Evolutionary conservation across 1,140 invertebrate species (phyloP).

Genomic region (Gonioctena quinquepunctata): DNA sequence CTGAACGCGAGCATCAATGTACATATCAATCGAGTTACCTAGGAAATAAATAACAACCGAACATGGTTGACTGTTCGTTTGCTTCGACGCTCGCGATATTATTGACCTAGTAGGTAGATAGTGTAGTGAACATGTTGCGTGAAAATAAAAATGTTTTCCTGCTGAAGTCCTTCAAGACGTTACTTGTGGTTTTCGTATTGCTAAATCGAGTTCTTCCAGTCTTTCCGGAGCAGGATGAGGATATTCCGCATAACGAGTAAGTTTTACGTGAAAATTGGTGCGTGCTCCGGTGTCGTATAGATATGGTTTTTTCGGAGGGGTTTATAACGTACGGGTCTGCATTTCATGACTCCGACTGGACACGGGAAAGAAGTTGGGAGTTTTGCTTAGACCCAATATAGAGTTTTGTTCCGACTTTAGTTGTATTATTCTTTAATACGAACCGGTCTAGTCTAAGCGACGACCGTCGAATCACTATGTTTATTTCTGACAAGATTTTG

Average conservation of each 20-base stretch:
- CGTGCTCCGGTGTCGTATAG: background rate
- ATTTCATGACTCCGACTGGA: too few relatives aligned
- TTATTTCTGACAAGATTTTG: too few relatives aligned
- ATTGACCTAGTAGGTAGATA: constrained; percentile 32
- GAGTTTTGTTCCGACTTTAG: too few relatives aligned
- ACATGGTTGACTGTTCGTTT: constrained; percentile 15
- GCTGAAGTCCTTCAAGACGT: constrained; percentile 23
- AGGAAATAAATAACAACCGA: constrained; percentile 3
- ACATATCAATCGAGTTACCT: background rate
- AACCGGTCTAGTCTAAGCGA: too few relatives aligned
- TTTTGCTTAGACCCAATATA: too few relatives aligned
- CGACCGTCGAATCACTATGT: too few relatives aligned
- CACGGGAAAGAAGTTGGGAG: too few relatives aligned
- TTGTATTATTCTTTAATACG: too few relatives aligned
- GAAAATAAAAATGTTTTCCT: constrained; percentile 24
- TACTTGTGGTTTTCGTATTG: constrained; percentile 36
- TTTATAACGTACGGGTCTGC: too few relatives aligned
- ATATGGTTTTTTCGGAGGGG: too few relatives aligned
- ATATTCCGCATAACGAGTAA: constrained; percentile 84
- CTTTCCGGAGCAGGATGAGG: constrained; percentile 74
- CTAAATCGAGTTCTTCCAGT: constrained; percentile 41
- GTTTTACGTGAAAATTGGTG: constrained; percentile 48
- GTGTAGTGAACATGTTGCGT: constrained; percentile 35
- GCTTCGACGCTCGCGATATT: constrained; percentile 25
- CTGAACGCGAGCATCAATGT: background rate